Base-by-base conservation (phyloP, 2,113 vertebrate genomes). In the Cygnus buccinator region DNA sequence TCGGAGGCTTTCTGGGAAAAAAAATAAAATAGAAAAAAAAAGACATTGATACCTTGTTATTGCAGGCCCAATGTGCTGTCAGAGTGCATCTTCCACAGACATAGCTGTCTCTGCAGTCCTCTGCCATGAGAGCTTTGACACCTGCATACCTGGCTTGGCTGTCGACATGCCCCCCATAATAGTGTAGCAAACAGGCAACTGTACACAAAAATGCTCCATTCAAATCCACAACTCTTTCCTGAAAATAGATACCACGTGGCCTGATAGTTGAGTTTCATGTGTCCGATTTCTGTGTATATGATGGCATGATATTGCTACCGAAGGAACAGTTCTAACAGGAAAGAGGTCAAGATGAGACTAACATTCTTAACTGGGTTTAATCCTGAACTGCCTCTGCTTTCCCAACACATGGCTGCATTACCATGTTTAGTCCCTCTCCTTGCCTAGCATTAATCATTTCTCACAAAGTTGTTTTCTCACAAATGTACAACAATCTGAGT, bases 131-230 rank as follows among this genome's bases (percentile, higher is more conserved):
- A 62, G 19, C 17, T 90, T 76, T 77, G 41, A 23, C 28, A 44
- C 4, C 28, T 41, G 13, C 8, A 9, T 73, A 11, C 28, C 67
- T 77, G 35, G 2, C 26, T 50, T 59, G 55, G 22, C 33, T 89
- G 29, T 44, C 35, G 23, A 63, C 14, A 71, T 31, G 11, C 3
- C 2, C 8, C 6, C 20, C 5, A 3, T 7, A 11, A 74, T 25
- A n/a, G 13, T 6, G 11, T 7, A 78, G 19, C 31, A 13, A 33
- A 59, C n/a, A 31, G 23, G 48, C 0, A 0, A 23, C 23, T 43
- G 16, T 52, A 48, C 9, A 3, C 48, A 28, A 4, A 72, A 62
- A 44, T 44, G 22, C 48, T 87, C 28, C 35, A 25, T 80, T 58
- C 52, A 54, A 17, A 62, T 67, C 59, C 7, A 16, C 54, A 41